Conservation (phyloP, 2,113 vertebrate genomes). For the Toxotes chatareus region DNA sequence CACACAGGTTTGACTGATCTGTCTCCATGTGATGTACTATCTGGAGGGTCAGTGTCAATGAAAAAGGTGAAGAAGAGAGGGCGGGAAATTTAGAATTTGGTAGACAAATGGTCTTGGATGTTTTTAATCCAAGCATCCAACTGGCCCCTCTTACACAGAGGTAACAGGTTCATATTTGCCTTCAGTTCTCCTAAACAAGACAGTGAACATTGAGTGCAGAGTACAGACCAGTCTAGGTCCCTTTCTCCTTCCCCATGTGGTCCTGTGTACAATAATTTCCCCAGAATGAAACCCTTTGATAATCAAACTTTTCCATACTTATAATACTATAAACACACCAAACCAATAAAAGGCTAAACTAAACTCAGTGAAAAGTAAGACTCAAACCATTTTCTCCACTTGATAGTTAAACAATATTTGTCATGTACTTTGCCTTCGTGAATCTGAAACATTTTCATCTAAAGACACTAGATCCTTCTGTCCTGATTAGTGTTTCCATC, state of each 20-base stretch:
- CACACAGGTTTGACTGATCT: constrained; percentile 15
- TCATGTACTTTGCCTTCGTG: too few species aligned
- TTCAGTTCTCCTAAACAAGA: neutral
- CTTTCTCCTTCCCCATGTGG: neutral
- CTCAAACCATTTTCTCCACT: too few species aligned
- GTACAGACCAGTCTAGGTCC: too few species aligned
- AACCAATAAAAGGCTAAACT: neutral
- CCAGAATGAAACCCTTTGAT: too few species aligned
- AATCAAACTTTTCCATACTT: neutral
- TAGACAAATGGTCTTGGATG: neutral
- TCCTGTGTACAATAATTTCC: neutral
- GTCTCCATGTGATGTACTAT: neutral
- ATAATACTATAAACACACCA: neutral
- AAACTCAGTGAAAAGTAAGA: too few species aligned
- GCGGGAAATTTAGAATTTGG: neutral
- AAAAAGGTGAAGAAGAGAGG: neutral
- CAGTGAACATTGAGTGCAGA: neutral
- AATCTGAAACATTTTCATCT: too few species aligned
- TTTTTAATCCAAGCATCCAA: neutral
- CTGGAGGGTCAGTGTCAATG: neutral
- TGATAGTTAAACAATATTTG: too few species aligned
- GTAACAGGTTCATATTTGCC: neutral
- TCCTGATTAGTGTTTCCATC: too few species aligned
- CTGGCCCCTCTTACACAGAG: neutral
- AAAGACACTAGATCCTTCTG: too few species aligned